These are phyloP conservation scores for Drosophila monieri DNA, from an alignment of 2,888 invertebrate genomes.

Conservation along the genomic window DNA sequence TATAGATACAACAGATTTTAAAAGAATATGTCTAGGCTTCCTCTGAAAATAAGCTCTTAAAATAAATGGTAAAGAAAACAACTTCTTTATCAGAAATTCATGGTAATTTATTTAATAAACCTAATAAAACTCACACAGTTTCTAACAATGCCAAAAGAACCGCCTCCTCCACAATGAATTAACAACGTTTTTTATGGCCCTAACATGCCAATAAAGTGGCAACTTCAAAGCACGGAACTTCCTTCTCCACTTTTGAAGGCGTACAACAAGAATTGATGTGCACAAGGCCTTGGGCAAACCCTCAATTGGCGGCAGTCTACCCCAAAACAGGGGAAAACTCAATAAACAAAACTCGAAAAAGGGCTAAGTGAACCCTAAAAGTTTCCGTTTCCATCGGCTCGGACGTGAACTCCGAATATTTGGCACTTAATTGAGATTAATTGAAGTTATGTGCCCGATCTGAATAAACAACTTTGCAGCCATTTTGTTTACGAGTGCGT, in stretches of 20 bases:
- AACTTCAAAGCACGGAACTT: background rate
- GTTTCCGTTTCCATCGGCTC: slow-evolving; percentile 46
- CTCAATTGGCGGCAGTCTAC: slow-evolving; percentile 58
- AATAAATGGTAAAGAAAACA: too few relatives aligned
- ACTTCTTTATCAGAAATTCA: background rate
- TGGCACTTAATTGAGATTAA: slow-evolving; percentile 78
- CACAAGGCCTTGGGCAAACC: slow-evolving; percentile 54
- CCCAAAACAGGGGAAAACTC: slow-evolving; percentile 17
- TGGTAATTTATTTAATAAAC: background rate
- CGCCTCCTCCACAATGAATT: background rate
- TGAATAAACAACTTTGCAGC: slow-evolving; percentile 73
- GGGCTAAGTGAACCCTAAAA: slow-evolving; percentile 57
- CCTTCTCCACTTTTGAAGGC: slow-evolving; percentile 34
- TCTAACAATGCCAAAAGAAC: background rate
- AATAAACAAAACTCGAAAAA: slow-evolving; percentile 45
- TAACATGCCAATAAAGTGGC: slow-evolving; percentile 33
- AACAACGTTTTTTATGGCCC: slow-evolving; percentile 31
- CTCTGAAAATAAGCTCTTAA: background rate
- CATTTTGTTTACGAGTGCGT: slow-evolving; percentile 72
- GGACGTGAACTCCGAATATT: slow-evolving; percentile 49
- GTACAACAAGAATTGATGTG: slow-evolving; percentile 66
- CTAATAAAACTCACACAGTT: background rate
- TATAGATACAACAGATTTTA: too few relatives aligned
- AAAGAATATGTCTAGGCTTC: background rate
- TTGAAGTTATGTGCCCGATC: slow-evolving; percentile 69